Evolutionary conservation across 2,113 vertebrate genomes (phyloP).

Genomic region (Triplophysa tibetana): DNA sequence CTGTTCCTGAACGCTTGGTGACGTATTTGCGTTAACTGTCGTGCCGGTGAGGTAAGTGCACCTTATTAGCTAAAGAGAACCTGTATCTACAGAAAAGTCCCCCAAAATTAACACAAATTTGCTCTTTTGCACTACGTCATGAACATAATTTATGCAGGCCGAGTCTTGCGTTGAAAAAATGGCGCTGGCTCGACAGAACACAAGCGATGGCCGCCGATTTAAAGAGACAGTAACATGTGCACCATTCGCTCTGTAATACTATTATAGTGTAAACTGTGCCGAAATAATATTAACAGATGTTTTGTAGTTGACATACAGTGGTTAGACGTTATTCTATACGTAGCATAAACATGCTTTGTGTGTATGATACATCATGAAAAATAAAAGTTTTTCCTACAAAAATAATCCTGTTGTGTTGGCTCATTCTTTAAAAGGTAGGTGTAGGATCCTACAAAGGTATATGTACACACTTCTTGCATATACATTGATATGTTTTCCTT

Average conservation of each 20-base stretch:
- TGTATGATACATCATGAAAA: no score
- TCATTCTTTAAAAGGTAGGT: no score
- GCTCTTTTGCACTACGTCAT: slow-evolving; percentile 95
- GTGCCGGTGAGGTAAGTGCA: slow-evolving; percentile 54
- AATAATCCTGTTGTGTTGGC: no score
- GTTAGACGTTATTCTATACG: no score
- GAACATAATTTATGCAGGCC: slow-evolving; percentile 98
- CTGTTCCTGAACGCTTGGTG: slow-evolving; percentile 76
- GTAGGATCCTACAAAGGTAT: no score
- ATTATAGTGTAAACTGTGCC: neutral
- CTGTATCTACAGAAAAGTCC: slow-evolving; percentile 66
- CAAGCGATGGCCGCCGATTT: slow-evolving; percentile 73
- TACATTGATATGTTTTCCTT: neutral
- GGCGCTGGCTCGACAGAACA: slow-evolving; percentile 71
- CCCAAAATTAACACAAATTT: slow-evolving; percentile 78
- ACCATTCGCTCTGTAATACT: neutral
- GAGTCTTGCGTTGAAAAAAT: slow-evolving; percentile 87
- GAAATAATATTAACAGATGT: neutral
- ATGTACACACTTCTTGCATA: neutral
- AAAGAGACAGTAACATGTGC: slow-evolving; percentile 67
- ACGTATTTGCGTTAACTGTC: slow-evolving; percentile 63
- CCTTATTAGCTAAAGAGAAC: slow-evolving; percentile 55
- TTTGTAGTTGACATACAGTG: no score
- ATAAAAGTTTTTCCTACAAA: no score
- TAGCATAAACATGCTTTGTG: no score